These are phyloP conservation scores for Salpingus planirostris DNA, from an alignment of 2,888 invertebrate genomes.

Conservation along the genomic window DNA sequence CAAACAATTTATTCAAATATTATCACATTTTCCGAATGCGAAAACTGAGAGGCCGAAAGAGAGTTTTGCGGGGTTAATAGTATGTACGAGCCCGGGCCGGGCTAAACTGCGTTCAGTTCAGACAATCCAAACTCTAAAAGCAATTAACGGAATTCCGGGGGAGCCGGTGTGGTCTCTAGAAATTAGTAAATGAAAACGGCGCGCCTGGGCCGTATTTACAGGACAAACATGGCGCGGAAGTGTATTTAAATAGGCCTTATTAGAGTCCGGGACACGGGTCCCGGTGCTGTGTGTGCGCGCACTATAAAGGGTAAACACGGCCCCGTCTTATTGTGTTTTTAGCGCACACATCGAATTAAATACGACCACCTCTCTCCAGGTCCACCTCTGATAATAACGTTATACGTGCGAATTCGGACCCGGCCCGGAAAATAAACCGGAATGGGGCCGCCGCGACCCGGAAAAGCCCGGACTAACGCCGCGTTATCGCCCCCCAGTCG, in stretches of 20 bases:
- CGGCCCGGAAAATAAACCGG: too few relatives aligned
- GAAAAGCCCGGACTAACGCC: too few relatives aligned
- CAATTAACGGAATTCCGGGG: conserved; percentile 34
- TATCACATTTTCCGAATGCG: conserved; percentile 2
- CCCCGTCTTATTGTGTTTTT: conserved; percentile 28
- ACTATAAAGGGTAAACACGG: conserved; percentile 31
- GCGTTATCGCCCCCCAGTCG: too few relatives aligned
- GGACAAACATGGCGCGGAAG: conserved; percentile 33
- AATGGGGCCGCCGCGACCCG: too few relatives aligned
- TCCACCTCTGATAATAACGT: too few relatives aligned
- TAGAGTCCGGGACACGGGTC: conserved; percentile 29
- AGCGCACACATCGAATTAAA: conserved; percentile 19
- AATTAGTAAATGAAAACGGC: conserved; percentile 35
- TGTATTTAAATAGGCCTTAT: conserved; percentile 35
- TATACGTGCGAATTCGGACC: too few relatives aligned
- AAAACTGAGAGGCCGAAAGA: neutral
- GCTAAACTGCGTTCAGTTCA: conserved; percentile 23
- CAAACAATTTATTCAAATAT: conserved; percentile 10
- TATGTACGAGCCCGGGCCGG: conserved; percentile 6
- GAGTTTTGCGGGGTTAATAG: neutral
- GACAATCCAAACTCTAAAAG: conserved; percentile 33
- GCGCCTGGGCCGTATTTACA: conserved; percentile 27
- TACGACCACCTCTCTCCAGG: too few relatives aligned
- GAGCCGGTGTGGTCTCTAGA: conserved; percentile 31
- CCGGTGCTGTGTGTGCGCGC: conserved; percentile 22